These are phyloP conservation scores for Tillus elongatus DNA, from an alignment of 2,888 invertebrate genomes.

Conservation along the genomic window DNA sequence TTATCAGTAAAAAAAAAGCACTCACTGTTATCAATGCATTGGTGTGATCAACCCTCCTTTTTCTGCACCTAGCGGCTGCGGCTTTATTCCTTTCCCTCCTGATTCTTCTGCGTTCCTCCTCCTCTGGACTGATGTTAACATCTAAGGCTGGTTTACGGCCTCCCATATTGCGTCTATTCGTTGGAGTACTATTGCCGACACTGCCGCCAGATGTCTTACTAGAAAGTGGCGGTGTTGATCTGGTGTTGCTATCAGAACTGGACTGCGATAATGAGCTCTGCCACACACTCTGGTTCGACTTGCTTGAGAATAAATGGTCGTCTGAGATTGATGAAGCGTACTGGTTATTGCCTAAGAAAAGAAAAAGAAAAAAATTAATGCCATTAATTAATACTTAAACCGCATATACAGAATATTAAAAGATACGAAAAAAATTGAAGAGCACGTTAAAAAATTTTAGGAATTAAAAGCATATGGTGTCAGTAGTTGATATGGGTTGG, in stretches of 20 bases:
- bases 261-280: slow-evolving; percentile 38
- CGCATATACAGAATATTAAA: too few species aligned
- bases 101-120: slow-evolving; percentile 79
- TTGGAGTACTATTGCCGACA: slow-evolving; percentile 23
- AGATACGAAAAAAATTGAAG: too few species aligned
- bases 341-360: slow-evolving; percentile 38
- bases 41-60: slow-evolving; percentile 92
- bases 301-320: slow-evolving; percentile 33
- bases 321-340: slow-evolving; percentile 40
- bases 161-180: slow-evolving; percentile 65
- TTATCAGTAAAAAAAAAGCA: too few species aligned
- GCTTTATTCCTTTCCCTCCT: slow-evolving; percentile 92
- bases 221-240: slow-evolving; percentile 34
- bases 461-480: too few species aligned
- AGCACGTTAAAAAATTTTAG: too few species aligned
- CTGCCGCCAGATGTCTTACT: slow-evolving; percentile 22
- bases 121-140: slow-evolving; percentile 76
- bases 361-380: slow-evolving; percentile 7
- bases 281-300: slow-evolving; percentile 34
- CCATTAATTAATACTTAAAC: too few species aligned
- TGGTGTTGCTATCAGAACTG: slow-evolving; percentile 37
- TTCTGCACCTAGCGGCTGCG: slow-evolving; percentile 95
- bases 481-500: too few species aligned
- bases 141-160: slow-evolving; percentile 73
- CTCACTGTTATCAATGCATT: slow-evolving; percentile 72